Evolutionary conservation across 2,888 invertebrate species (phyloP), one percentile per base, ranked within the genome.

Genomic region (Steinernema carpocapsae): DNA sequence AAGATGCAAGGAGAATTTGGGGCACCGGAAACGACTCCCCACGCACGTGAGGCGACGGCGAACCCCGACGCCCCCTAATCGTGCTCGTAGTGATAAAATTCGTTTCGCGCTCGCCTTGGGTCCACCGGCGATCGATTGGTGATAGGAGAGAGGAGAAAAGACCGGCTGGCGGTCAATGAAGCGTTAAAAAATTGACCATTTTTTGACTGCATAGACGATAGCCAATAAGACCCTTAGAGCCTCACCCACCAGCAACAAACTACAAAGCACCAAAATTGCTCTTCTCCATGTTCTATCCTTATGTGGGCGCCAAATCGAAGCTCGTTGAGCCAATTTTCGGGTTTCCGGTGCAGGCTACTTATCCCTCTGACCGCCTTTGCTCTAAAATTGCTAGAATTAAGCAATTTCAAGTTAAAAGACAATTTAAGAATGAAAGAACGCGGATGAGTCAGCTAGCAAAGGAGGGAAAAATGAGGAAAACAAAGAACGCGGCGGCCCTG

Each of bases 21-120:
- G 64, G 64, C 64, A 64, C 64, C 64, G 64, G 64, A 64, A 64
- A 64, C 64, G 32, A 37, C 37, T 37, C 37, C 37, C 48, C 48
- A 48, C 64, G 32, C 64, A 64, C 64, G 64, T 64, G 64, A 64
- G 37, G 64, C 37, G 37, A 10, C 37, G 37, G 37, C 37, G 37
- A 3, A 37, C 37, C 37, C 37, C 64, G 64, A 7, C 64, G 64
- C 64, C 64, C 48, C 64, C 32, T 64, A 64, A 64, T 64, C 64
- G 64, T 32, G 56, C 26, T 32, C 64, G 64, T 29, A 32, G 64
- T 64, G 64, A 64, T 64, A 64, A 64, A 64, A 64, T 22, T 64
- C 32, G 56, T 56, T 7, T 56, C 56, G 56, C 56, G 10, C 56
- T 26, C 14, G n/a, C n/a, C n/a, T 10, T 37, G 3, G 29, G 29